Evolutionary conservation across 2,888 invertebrate genomes (phyloP).

Genomic region (Poecilus cupreus): DNA sequence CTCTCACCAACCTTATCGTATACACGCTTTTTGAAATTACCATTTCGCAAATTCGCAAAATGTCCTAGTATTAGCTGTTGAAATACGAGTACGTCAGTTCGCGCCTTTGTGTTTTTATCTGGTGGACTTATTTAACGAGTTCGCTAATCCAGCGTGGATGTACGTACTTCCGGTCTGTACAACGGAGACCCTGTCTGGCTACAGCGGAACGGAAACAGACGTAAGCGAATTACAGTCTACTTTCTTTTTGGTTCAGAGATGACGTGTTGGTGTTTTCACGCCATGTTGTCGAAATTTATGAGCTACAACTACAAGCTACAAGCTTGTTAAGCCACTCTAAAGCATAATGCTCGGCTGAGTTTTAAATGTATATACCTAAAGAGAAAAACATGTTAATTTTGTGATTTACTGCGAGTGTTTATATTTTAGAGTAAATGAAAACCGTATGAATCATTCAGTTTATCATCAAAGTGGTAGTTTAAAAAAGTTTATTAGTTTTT

Average conservation of each 20-base stretch:
- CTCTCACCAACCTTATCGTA: too few relatives aligned
- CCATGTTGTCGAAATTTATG: constrained; percentile 5
- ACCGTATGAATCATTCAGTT: too few relatives aligned
- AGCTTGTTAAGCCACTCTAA: neutral
- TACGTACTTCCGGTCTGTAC: neutral
- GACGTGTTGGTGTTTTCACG: neutral
- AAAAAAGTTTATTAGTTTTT: too few relatives aligned
- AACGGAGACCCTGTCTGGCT: neutral
- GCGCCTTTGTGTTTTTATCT: constrained; percentile 10
- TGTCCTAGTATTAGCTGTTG: too few relatives aligned
- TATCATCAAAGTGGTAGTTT: too few relatives aligned
- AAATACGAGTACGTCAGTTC: too few relatives aligned
- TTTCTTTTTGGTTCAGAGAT: constrained; percentile 22
- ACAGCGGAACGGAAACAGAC: constrained; percentile 16
- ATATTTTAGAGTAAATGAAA: too few relatives aligned
- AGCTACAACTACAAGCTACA: neutral
- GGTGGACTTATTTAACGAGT: neutral
- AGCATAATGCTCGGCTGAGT: neutral
- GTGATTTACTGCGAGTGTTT: too few relatives aligned
- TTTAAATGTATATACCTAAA: too few relatives aligned
- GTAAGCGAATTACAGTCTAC: constrained; percentile 14
- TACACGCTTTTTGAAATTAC: too few relatives aligned
- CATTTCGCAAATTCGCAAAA: too few relatives aligned
- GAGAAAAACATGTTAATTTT: too few relatives aligned
- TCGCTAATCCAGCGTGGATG: constrained; percentile 6